Evolutionary conservation across 1,140 invertebrate genomes (phyloP).

Genomic region (Psix sp.): DNA sequence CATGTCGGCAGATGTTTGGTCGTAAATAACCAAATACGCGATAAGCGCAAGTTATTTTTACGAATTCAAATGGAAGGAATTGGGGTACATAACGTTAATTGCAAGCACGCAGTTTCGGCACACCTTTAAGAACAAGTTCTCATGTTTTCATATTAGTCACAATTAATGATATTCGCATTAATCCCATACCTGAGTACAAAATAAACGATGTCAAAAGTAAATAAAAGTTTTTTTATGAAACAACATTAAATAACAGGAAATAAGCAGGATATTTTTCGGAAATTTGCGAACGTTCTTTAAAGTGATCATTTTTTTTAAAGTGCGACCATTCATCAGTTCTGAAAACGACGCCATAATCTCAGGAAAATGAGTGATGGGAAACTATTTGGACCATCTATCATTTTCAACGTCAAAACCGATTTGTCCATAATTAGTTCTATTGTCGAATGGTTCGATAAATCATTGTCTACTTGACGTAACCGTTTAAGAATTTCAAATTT

Average conservation of each 20-base stretch:
- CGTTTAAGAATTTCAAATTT: conserved; percentile 10
- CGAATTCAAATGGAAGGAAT: conserved; percentile 58
- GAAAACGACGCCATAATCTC: conserved; percentile 20
- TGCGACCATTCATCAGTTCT: conserved; percentile 2
- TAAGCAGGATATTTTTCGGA: neutral
- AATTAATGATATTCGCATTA: too few relatives aligned
- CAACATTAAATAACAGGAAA: too few relatives aligned
- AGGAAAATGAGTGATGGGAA: conserved; percentile 24
- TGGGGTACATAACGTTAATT: conserved; percentile 44
- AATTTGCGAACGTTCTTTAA: neutral
- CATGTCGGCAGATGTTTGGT: conserved; percentile 51
- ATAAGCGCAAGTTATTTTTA: conserved; percentile 46
- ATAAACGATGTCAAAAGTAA: too few relatives aligned
- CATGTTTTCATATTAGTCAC: too few relatives aligned
- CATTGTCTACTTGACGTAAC: conserved; percentile 20
- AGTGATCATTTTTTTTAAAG: too few relatives aligned
- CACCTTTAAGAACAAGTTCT: conserved; percentile 19
- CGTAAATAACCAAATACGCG: conserved; percentile 42
- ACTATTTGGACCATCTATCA: conserved; percentile 21
- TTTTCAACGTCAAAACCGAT: conserved; percentile 30
- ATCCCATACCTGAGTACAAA: too few relatives aligned
- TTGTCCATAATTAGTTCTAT: conserved; percentile 22
- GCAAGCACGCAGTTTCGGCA: conserved; percentile 15
- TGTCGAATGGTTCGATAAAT: conserved; percentile 22
- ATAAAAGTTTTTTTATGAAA: too few relatives aligned